Base-by-base conservation (phyloP, 2,888 invertebrate species). In the Stenchaetothrips biformis region DNA sequence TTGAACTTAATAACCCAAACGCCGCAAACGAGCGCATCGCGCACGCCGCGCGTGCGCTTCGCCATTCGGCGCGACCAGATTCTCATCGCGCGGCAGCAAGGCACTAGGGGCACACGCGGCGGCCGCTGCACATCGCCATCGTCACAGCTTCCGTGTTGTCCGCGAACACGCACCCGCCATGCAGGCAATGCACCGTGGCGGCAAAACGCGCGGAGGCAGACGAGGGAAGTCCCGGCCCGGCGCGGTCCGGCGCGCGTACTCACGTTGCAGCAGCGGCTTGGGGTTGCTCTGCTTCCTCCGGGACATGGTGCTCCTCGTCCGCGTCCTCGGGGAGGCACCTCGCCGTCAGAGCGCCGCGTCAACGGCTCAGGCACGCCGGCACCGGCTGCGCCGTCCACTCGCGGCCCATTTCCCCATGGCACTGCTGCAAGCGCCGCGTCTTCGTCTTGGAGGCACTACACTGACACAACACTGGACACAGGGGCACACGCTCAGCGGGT, bases 181-280 rank as follows among this genome's bases (percentile, higher is more conserved):
- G 37, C 37, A 37, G 37, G 37, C 37, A n/a, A n/a, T n/a, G n/a
- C 37, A 4, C 1, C 37, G 4, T 37, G 37, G 37, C 37, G 37
- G 37, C 2, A 37, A 37, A 37, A 37, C 37, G 37, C 2, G 37
- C 37, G 37, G 2, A 37, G 37, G 37, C 37, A 37, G 37, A 37
- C 37, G 49, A 49, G 49, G 49, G 49, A 49, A 49, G 49, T 49
- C 49, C 49, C 8, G 49, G 7, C 49, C 49, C 8, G 49, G 8
- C 49, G 49, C 49, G 49, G 49, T 9, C 8, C 49, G 8, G 11
- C 16, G 53, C 9, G 53, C 53, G 53, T 53, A 74, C 67, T 74
- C 25, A 74, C 67, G 67, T 74, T 74, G 25, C 21, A 74, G 25
- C 67, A 74, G 67, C 67, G 67, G 67, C 67, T 74, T 74, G 67